A percentile compares a stretch with the other conserved stretches of the same genome.
phyloP scores from a whole-genome alignment of 2,113 vertebrate genomes.

The Agapornis roseicollis region DNA sequence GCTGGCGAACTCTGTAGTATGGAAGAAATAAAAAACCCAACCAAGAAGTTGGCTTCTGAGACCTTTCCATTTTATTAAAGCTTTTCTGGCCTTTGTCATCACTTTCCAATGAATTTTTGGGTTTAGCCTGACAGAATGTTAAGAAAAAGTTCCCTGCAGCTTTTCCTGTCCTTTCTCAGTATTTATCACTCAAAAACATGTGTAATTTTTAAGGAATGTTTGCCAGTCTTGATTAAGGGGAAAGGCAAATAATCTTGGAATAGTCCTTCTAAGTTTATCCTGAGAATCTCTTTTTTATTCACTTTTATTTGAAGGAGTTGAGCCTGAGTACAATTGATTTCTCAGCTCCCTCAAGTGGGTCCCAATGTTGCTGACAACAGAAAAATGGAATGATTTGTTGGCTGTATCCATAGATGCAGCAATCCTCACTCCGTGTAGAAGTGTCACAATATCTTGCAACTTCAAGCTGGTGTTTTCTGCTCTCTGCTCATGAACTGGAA shows the following conservation, averaged over 20 bases:
- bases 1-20: not conserved
- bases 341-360: not conserved
- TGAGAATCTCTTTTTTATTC: not conserved
- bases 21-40: not conserved
- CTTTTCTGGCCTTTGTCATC: not conserved
- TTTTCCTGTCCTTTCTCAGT: not conserved
- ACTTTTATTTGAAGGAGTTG: not conserved
- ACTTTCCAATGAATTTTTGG: not conserved
- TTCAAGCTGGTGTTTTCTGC: not conserved
- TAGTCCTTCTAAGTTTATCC: not conserved
- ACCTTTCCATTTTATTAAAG: not conserved
- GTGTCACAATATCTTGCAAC: not conserved
- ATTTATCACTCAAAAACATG: not conserved
- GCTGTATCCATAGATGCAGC: not conserved
- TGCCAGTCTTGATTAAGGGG: not conserved
- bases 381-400: slow-evolving; percentile 12
- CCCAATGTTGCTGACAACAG: not conserved
- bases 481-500: not conserved
- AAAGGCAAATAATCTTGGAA: not conserved
- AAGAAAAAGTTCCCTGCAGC: not conserved
- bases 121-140: not conserved
- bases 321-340: slow-evolving; percentile 7
- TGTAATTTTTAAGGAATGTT: not conserved
- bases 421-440: not conserved
- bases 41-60: not conserved